These are phyloP conservation scores for Caranx melampygus DNA, from an alignment of 2,113 vertebrate species.

Conservation along the genomic window DNA sequence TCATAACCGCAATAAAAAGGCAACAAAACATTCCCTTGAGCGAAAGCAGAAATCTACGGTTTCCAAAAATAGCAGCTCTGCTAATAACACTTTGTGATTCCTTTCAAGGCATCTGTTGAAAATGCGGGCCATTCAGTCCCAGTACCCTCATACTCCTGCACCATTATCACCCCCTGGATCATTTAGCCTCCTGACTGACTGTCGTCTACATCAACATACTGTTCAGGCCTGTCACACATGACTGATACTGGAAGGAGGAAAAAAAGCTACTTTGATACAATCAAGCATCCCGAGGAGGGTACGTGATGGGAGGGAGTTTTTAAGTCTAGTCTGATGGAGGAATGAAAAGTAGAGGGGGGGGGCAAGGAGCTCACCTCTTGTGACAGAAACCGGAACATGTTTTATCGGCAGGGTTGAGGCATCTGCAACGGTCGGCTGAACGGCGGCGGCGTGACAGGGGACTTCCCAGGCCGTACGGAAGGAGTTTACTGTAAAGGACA, in stretches of 20 bases:
- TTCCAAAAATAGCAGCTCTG: constrained; percentile 64
- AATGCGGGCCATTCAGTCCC: constrained; percentile 19
- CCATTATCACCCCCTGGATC: constrained; percentile 49
- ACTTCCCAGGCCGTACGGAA: constrained; percentile 92
- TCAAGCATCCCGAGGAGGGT: constrained; percentile 24
- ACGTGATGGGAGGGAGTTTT: background rate
- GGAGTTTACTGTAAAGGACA: constrained; percentile 84
- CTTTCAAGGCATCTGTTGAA: background rate
- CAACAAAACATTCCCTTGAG: constrained; percentile 23
- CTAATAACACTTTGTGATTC: constrained; percentile 45
- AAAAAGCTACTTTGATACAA: constrained; percentile 49
- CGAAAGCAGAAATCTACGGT: constrained; percentile 42
- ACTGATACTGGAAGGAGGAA: constrained; percentile 28
- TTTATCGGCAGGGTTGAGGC: constrained; percentile 79
- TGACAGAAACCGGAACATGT: constrained; percentile 89
- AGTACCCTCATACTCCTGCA: constrained; percentile 26
- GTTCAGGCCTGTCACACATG: constrained; percentile 30
- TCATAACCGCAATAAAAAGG: constrained; percentile 34
- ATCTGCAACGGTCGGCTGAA: constrained; percentile 86
- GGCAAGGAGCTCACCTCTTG: constrained; percentile 64
- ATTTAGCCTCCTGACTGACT: background rate
- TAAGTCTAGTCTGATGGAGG: background rate
- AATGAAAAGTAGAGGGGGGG: background rate
- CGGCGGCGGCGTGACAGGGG: constrained; percentile 86
- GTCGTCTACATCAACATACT: constrained; percentile 16